Evolutionary conservation across 1,140 invertebrate genomes (phyloP), one percentile per base, ranked within the genome.

Genomic region (Drosophila tropicalis): DNA sequence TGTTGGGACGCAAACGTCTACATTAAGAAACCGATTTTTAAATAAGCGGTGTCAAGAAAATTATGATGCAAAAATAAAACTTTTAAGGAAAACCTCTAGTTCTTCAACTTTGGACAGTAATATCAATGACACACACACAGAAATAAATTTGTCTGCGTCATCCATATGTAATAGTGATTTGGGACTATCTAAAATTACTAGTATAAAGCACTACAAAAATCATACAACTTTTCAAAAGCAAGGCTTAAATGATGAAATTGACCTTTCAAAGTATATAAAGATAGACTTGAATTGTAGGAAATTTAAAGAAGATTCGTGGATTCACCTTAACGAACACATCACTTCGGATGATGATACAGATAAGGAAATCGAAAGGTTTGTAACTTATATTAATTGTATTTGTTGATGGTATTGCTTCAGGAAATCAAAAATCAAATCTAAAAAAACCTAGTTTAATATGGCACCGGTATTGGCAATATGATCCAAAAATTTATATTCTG

Each of bases 291-390:
- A 61, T 10, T 55, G 40, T 19, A 67, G 41, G 7, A 70, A 70
- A 47, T 62, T 39, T 47, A 40, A 32, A 1, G 44, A 57, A 36
- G 25, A 29, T 29, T 29, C 25, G 5, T 29, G 25, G 25, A 29
- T 29, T 29, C 4, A 29, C 0, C 25, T 29, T 5, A 51, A 62
- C 66, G 6, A 58, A 25, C 55, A 54, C 2, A 19, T 47, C 22
- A 25, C 55, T 19, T 70, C 67, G 1, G 72, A 73, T 19, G 71
- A 76, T 54, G 70, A 81, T 25, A 87, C 80, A 12, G 86, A 90
- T 60, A 81, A 79, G 7, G 87, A 90, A 70, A 90, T 90, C 17
- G 75, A 90, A 29, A 81, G 87, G 87, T 89, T n/a, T 64, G 73
- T 70, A 47, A 34, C 4, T 22, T 3, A 6, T 5, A 29, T 29